A percentile compares a stretch with the other conserved stretches of the same genome.
Conservation (phyloP, 1,140 invertebrate genomes). For the Tetramorium alpestre region DNA sequence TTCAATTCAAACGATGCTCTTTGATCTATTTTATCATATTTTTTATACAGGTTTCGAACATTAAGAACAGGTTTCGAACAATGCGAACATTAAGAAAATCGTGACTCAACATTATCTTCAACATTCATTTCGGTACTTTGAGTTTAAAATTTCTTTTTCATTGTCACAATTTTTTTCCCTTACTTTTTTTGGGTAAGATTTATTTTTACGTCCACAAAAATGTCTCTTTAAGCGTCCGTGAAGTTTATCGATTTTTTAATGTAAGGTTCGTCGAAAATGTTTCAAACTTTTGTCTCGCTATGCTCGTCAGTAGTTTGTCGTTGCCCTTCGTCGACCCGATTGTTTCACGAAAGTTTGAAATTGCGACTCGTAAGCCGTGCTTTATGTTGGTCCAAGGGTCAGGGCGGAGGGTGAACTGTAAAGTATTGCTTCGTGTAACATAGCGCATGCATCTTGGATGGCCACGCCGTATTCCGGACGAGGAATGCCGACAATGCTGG, state of each 20-base stretch:
- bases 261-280: conserved; percentile 12
- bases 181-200: conserved; percentile 10
- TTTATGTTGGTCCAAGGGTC: conserved; percentile 73
- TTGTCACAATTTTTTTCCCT: neutral
- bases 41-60: neutral
- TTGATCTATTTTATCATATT: neutral
- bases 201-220: conserved; percentile 4
- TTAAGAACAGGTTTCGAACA: neutral
- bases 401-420: conserved; percentile 70
- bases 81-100: neutral
- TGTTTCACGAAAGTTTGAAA: conserved; percentile 79
- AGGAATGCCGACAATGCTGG: neutral
- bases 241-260: conserved; percentile 35
- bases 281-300: conserved; percentile 26
- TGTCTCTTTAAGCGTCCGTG: conserved; percentile 10
- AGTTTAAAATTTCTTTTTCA: neutral
- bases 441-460: conserved; percentile 74
- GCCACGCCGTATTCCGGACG: conserved; percentile 38
- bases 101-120: neutral
- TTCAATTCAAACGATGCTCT: no score
- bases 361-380: conserved; percentile 79
- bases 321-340: conserved; percentile 6
- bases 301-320: neutral
- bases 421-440: conserved; percentile 81
- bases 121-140: neutral